Percentiles rank a stretch among this genome's conserved stretches.
These are phyloP conservation scores for Pyralis farinalis DNA, from an alignment of 2,888 invertebrate genomes.

Conservation along the genomic window DNA sequence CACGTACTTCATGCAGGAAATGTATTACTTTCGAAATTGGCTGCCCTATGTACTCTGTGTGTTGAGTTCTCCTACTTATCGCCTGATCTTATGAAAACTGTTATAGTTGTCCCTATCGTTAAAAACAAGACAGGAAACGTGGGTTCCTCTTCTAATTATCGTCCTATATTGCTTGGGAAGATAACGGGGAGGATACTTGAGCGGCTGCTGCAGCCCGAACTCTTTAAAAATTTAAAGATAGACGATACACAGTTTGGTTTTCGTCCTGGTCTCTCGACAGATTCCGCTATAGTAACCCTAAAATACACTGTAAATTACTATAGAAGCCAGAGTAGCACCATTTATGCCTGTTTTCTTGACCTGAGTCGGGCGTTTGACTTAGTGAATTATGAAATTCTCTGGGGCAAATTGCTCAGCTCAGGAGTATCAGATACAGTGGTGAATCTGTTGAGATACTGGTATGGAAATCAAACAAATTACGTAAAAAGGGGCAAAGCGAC, in stretches of 20 bases:
- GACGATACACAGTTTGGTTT: conserved; percentile 6
- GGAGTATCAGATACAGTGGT: background rate
- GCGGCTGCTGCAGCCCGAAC: conserved; percentile 9
- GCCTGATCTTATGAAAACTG: conserved; percentile 5
- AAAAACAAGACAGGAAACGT: conserved; percentile 11
- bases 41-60: background rate
- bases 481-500: too few species aligned
- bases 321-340: background rate
- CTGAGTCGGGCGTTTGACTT: background rate
- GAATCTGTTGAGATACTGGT: background rate
- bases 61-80: conserved; percentile 2
- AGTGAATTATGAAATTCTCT: background rate
- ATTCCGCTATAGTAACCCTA: too few species aligned
- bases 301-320: too few species aligned
- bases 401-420: background rate
- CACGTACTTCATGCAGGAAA: background rate
- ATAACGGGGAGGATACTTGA: conserved; percentile 10
- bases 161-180: conserved; percentile 11
- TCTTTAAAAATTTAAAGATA: background rate
- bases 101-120: conserved; percentile 7
- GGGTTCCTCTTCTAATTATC: conserved; percentile 4
- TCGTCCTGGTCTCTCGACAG: too few species aligned
- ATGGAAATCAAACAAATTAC: background rate
- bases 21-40: background rate
- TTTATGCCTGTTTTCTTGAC: background rate